Percentiles rank a stretch among this genome's conserved stretches.
These are phyloP conservation scores for Liasis olivaceus DNA, from an alignment of 2,797 vertebrate species.

Conservation along the genomic window DNA sequence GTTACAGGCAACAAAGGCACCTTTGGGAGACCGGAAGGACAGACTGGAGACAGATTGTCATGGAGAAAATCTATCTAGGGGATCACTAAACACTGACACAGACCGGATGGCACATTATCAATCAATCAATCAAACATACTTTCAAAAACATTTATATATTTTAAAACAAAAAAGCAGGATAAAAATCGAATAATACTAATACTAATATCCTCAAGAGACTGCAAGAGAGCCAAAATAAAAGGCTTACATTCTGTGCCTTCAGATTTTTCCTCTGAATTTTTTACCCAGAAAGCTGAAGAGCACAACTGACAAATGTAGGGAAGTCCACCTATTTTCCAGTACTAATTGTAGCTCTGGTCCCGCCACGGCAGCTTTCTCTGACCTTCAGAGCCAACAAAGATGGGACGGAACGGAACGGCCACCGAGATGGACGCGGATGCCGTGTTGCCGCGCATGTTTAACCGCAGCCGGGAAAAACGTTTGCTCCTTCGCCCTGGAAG, in stretches of 20 bases:
- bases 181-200: background rate
- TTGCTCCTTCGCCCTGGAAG: constrained; percentile 35
- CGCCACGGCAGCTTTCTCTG: accelerated
- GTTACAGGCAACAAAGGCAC: too few species aligned
- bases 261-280: background rate
- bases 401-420: accelerated
- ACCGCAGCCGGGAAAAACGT: background rate
- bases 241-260: background rate
- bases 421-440: background rate
- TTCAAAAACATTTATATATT: background rate
- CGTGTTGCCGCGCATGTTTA: background rate
- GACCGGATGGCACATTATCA: too few species aligned
- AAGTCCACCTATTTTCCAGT: background rate
- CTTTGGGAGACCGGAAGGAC: too few species aligned
- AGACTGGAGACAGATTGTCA: too few species aligned
- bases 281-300: background rate
- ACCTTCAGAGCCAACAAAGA: background rate
- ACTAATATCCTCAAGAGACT: background rate
- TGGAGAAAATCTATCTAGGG: too few species aligned
- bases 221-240: background rate
- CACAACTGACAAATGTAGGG: background rate
- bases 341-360: background rate
- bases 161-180: background rate
- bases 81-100: too few species aligned
- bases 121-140: background rate